A percentile compares a stretch with the other conserved stretches of the same genome.
Conservation (phyloP, 2,888 invertebrate species). For the Cerceris rybyensis region DNA sequence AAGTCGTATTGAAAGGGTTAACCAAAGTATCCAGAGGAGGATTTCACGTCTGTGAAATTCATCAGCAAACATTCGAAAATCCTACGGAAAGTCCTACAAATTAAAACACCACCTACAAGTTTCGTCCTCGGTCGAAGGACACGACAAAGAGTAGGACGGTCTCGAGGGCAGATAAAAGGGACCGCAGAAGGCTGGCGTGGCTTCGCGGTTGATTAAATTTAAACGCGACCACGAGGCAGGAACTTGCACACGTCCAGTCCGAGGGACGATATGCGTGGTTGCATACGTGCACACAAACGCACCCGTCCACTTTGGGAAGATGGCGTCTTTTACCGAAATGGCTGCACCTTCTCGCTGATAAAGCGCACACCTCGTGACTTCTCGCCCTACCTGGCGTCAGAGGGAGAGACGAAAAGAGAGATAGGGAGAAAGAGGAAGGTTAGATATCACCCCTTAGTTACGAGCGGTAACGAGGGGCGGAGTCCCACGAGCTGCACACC, state of each 20-base stretch:
- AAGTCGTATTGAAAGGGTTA: too few species aligned
- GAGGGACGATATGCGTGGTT: conserved; percentile 35
- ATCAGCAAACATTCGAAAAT: too few species aligned
- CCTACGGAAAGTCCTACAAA: too few species aligned
- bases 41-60: too few species aligned
- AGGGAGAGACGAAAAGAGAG: conserved; percentile 20
- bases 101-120: not conserved
- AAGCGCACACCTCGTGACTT: conserved; percentile 49
- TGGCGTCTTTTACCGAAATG: conserved; percentile 70
- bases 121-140: conserved; percentile 22
- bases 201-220: conserved; percentile 69
- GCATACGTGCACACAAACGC: conserved; percentile 38
- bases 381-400: conserved; percentile 42
- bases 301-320: conserved; percentile 53
- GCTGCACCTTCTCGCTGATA: conserved; percentile 71
- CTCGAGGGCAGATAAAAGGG: conserved; percentile 54
- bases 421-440: conserved; percentile 53
- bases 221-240: conserved; percentile 58
- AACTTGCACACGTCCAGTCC: conserved; percentile 28
- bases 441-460: conserved; percentile 77
- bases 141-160: too few species aligned
- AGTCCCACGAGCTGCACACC: conserved; percentile 74
- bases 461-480: conserved; percentile 80
- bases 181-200: conserved; percentile 63
- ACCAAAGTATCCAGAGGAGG: too few species aligned